Conservation (phyloP, 2,113 vertebrate species). For the Amphiprion ocellaris region DNA sequence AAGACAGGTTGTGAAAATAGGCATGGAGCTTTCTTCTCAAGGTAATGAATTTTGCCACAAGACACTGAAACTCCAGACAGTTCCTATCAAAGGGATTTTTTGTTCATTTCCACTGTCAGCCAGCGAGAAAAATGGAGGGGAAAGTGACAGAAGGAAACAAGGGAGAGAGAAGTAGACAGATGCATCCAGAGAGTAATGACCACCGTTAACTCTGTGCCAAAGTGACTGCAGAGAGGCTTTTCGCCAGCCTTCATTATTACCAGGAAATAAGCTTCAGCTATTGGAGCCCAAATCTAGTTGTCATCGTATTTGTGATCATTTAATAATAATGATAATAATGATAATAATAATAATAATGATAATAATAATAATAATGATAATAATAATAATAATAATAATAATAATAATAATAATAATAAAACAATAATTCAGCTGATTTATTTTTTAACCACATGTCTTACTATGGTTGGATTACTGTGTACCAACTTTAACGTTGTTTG, state of each 20-base stretch:
- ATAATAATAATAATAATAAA: no score
- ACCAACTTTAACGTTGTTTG: no score
- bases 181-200: slow-evolving; percentile 34
- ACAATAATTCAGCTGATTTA: no score
- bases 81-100: slow-evolving; percentile 38
- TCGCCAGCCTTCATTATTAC: slow-evolving; percentile 15
- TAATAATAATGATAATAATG: no score
- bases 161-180: slow-evolving; percentile 23
- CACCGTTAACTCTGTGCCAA: slow-evolving; percentile 27
- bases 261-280: slow-evolving; percentile 16
- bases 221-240: slow-evolving; percentile 11
- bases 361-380: no score
- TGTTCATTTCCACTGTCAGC: slow-evolving; percentile 24
- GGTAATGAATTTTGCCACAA: slow-evolving; percentile 53
- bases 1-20: slow-evolving; percentile 15
- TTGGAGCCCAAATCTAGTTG: not conserved
- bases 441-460: no score
- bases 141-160: slow-evolving; percentile 27
- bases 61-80: slow-evolving; percentile 44
- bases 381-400: no score
- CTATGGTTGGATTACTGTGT: no score
- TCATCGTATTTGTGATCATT: not conserved
- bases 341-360: no score
- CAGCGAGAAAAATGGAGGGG: slow-evolving; percentile 18
- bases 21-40: not conserved